Base-by-base conservation (phyloP, 2,797 vertebrate genomes). In the Clamator glandarius region DNA sequence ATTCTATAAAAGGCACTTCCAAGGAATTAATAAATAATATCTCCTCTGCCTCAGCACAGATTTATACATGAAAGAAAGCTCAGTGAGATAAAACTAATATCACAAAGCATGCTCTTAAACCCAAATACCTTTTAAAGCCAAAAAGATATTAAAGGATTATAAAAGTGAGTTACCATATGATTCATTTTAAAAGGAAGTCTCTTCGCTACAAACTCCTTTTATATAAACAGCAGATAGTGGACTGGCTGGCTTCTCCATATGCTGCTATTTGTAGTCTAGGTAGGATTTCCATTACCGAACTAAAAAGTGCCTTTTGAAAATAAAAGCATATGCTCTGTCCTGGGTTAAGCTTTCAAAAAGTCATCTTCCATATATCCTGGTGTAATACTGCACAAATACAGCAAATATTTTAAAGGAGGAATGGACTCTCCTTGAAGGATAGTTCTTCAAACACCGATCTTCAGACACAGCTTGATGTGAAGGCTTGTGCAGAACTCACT, bases 201-300 rank as follows among this genome's bases (percentile, higher is more conserved):
- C 86, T 92, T 42, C 75, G 6, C 96, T 89, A 94, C 74, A 70
- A 88, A 78, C 42, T 91, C 95, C 93, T 96, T 95, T 89, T 96
- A 91, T 92, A 95, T 48, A 94, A 96, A 95, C 93, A 96, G 97
- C 93, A 96, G 97, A 95, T 72, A 98, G 95, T 70, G 92, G 93
- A 70, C 58, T 68, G 57, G 68, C 74, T 84, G 59, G 61, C 76
- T 91, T 31, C 78, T 91, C 92, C 81, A 79, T 17, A 36, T 51
- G 54, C 84, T 3, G 63, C 80, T 85, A 24, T 75, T 62, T 87
- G 96, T 79, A 82, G 91, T 20, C 84, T 93, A 91, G 93, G 81
- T 91, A 95, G 77, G 61, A 84, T 91, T 96, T 93, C 92, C 90
- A 87, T 92, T 93, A 64, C 72, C 73, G 86, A 72, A 44, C 88